A percentile compares a stretch with the other conserved stretches of the same genome.
Conservation (phyloP, 1,140 invertebrate genomes). For the Metopolophium dirhodum region DNA sequence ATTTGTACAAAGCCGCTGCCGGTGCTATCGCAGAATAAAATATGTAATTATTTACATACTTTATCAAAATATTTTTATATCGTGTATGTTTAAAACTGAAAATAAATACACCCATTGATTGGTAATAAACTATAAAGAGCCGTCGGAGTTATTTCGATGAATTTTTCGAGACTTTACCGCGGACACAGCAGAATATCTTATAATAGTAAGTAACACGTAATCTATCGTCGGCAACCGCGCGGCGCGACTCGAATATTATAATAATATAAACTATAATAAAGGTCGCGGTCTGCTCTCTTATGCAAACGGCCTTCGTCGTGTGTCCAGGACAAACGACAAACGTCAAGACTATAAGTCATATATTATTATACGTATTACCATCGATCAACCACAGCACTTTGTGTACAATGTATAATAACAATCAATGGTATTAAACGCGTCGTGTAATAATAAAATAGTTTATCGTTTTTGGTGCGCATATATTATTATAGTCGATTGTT, state of each 20-base stretch:
- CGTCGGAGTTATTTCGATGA: neutral
- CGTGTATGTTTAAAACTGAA: neutral
- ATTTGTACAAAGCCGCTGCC: neutral
- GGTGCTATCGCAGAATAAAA: neutral
- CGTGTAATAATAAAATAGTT: neutral
- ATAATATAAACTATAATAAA: too few species aligned
- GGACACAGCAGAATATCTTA: too few species aligned
- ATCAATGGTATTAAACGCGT: neutral
- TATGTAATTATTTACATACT: neutral
- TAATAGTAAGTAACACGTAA: neutral
- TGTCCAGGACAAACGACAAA: too few species aligned
- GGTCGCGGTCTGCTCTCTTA: too few species aligned
- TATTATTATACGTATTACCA: too few species aligned
- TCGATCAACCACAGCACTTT: too few species aligned
- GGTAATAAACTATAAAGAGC: neutral
- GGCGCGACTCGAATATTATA: too few species aligned
- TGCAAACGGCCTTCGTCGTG: too few species aligned
- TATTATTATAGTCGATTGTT: neutral
- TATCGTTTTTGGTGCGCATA: neutral
- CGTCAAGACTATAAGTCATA: too few species aligned
- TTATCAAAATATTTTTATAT: neutral
- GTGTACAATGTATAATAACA: too few species aligned
- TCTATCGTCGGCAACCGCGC: neutral
- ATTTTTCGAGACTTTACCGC: neutral
- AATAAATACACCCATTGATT: neutral